Percentiles rank a stretch among this genome's conserved stretches.
phyloP scores from a whole-genome alignment of 1,140 invertebrate genomes.

The Dinoponera quadriceps region DNA sequence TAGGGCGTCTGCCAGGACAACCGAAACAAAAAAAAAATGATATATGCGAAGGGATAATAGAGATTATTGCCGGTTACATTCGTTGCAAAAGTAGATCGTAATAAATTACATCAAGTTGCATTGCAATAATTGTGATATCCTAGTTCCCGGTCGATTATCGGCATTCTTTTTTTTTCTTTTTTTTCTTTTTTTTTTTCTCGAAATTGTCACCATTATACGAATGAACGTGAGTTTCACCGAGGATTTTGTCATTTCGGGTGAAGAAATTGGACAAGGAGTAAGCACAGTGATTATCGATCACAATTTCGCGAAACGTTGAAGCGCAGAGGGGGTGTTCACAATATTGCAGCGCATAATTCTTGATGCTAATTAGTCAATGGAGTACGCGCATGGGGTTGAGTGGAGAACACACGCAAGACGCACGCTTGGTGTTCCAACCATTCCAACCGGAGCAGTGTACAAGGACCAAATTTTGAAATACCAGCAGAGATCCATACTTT shows the following conservation, averaged over 20 bases:
- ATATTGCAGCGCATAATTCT: conserved; percentile 77
- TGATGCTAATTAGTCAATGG: conserved; percentile 76
- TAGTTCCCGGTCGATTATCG: conserved; percentile 4
- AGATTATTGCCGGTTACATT: conserved; percentile 61
- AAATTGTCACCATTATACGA: too few species aligned
- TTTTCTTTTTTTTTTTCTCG: too few species aligned
- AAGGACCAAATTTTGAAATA: conserved; percentile 81
- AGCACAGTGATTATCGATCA: not conserved
- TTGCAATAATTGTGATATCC: conserved; percentile 80
- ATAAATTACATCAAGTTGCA: conserved; percentile 74
- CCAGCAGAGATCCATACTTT: conserved; percentile 85
- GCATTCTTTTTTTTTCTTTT: not conserved
- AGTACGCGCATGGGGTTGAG: conserved; percentile 73
- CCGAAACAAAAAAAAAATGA: conserved; percentile 48
- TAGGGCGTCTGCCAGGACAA: conserved; percentile 76
- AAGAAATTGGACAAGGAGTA: not conserved
- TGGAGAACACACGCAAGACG: conserved; percentile 74
- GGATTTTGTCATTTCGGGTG: not conserved
- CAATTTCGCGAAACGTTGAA: conserved; percentile 8
- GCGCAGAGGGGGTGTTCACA: not conserved
- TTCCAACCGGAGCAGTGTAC: conserved; percentile 75
- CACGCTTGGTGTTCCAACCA: conserved; percentile 79
- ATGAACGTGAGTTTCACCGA: not conserved
- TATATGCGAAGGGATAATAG: conserved; percentile 64
- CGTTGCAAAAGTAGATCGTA: conserved; percentile 63